Base-by-base conservation (phyloP, 1,140 invertebrate species). In the Camponotus floridanus region DNA sequence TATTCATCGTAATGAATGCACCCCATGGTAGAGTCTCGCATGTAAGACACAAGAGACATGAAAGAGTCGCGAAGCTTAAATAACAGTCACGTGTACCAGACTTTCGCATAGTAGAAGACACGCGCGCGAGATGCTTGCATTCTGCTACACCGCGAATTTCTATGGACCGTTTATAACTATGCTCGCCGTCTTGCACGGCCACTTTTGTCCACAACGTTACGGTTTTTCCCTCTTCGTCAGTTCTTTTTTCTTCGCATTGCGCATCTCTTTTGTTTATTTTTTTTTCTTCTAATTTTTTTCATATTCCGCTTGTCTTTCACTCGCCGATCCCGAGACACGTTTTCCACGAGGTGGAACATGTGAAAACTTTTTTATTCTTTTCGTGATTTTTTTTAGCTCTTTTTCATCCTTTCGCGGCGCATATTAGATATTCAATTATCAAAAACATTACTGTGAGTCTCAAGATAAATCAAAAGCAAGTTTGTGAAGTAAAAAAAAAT, bases 31-130 rank as follows among this genome's bases (percentile, higher is more conserved):
- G 92, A 92, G 92, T 93, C 93, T 94, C 89, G 92, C 90, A 94
- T 92, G 90, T 94, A 94, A 95, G 93, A 94, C 93, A 95, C 90
- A 94, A 94, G 93, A 92, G 93, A 89, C 91, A 95, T 94, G 94
- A 94, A 95, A 95, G 93, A 95, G 92, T 94, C 92, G 92, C 91
- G 92, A 92, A 92, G 93, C 92, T 95, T 95, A 94, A 95, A 95
- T 94, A 94, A 94, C 94, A 94, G 92, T 67, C 81, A 88, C 71
- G 85, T 74, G 59, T 48, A 89, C 55, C 42, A 62, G 70, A 64
- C n/a, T 31, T 67, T 62, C 15, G n/a, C 90, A 87, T 86, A 67
- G 68, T 81, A 85, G 83, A 42, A 42, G 67, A 59, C 64, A 39
- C 81, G 64, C 67, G 70, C 74, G 48, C 26, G 78, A 85, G 51